Percentiles rank a stretch among this genome's conserved stretches.
phyloP scores from a whole-genome alignment of 2,797 vertebrate species.

The Fratercula arctica region DNA sequence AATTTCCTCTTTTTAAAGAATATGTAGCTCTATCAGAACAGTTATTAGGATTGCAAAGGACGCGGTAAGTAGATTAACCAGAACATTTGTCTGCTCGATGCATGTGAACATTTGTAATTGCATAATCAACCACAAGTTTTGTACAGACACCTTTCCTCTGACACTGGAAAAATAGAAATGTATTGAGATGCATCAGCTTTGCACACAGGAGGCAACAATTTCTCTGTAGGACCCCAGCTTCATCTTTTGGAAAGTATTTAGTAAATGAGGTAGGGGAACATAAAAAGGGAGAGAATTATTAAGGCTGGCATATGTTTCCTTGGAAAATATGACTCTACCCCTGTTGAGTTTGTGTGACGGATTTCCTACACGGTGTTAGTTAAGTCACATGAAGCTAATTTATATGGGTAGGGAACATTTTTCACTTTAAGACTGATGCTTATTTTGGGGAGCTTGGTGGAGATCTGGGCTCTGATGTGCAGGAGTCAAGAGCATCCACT shows the following conservation, averaged over 20 bases:
- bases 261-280: not conserved
- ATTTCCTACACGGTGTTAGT: not conserved
- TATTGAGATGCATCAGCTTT: not conserved
- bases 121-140: not conserved
- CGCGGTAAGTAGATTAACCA: not conserved
- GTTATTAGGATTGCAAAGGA: not conserved
- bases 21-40: not conserved
- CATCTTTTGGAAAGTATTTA: not conserved
- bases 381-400: not conserved
- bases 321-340: conserved; percentile 4
- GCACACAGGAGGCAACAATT: not conserved
- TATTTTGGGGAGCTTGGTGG: not conserved
- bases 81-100: not conserved
- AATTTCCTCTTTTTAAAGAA: not conserved
- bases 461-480: not conserved
- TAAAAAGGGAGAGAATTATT: not conserved
- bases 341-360: not conserved
- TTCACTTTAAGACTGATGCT: not conserved
- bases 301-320: not conserved
- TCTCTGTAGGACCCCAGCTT: not conserved
- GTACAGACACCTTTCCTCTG: not conserved
- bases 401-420: not conserved
- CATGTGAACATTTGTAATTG: not conserved
- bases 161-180: not conserved
- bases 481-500: not conserved